Base-by-base conservation (phyloP, 2,888 invertebrate species). In the Caenorhabditis sinica region DNA sequence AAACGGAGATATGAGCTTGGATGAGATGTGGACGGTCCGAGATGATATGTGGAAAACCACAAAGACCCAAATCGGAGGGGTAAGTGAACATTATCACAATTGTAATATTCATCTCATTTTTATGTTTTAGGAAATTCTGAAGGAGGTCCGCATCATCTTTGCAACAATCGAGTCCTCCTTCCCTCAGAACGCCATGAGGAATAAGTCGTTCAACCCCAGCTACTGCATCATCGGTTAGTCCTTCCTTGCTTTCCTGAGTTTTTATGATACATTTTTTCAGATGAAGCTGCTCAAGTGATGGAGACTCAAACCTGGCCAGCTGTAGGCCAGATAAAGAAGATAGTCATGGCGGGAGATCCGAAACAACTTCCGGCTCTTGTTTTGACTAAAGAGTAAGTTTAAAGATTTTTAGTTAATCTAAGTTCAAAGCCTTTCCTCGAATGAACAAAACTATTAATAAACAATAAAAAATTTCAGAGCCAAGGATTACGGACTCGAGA, bases 241-340 rank as follows among this genome's bases (percentile, higher is more conserved):
- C 4, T 13, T 40, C n/a, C n/a, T n/a, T n/a, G n/a, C n/a, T n/a
- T n/a, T 13, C 13, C 40, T 11, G n/a, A n/a, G n/a, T n/a, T n/a
- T n/a, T n/a, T n/a, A n/a, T 8, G 20, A 5, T 20, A 20, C 20
- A 33, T 23, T 9, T 25, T 30, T 40, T 40, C 20, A 49, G 75
- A 84, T 40, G 83, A 83, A 36, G 75, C 69, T 8, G 53, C 61
- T 4, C 83, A 83, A 53, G 63, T 73, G 1, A 79, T 60, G 56
- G 74, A 74, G n/a, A 36, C 51, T 1, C 20, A 36, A 17, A 71
- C 51, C 17, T 77, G 77, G 77, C 77, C 77, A 17, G 71, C 63
- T 0, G 53, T 63, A 13, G 0, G 3, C 9, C 20, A 20, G 17
- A 71, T 71, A 65, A 63, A 71, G n/a, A 33, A 61, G 17, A 43